Evolutionary conservation across 2,888 invertebrate species (phyloP).

Genomic region (Andrena trimmerana): DNA sequence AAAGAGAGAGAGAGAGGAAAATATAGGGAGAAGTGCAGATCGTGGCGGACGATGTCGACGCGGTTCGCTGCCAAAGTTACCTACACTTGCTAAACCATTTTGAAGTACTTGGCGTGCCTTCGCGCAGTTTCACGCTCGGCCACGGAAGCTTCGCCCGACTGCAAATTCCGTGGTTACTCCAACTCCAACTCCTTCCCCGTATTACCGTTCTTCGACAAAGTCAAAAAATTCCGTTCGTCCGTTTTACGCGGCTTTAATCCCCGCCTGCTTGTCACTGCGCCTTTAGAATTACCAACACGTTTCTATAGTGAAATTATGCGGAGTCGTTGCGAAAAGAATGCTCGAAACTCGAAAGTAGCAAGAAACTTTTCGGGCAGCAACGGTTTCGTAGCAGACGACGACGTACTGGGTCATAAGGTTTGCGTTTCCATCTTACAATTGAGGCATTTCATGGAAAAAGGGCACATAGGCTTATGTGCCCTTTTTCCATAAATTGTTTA

Average conservation of each 20-base stretch:
- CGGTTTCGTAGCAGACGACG: too few species aligned
- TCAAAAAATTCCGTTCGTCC: not conserved
- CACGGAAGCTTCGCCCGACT: conserved; percentile 25
- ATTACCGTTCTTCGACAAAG: not conserved
- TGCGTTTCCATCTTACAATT: not conserved
- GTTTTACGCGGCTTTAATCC: not conserved
- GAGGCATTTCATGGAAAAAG: too few species aligned
- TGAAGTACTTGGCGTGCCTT: conserved; percentile 52
- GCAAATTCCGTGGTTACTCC: conserved; percentile 20
- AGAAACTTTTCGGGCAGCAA: too few species aligned
- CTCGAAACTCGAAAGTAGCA: not conserved
- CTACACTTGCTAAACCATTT: conserved; percentile 53
- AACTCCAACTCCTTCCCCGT: not conserved
- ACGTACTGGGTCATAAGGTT: not conserved
- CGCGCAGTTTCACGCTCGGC: conserved; percentile 54
- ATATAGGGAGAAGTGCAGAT: conserved; percentile 22
- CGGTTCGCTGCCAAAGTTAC: conserved; percentile 46
- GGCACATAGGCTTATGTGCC: too few species aligned
- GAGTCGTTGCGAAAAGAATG: not conserved
- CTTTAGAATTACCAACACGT: not conserved
- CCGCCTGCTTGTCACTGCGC: too few species aligned
- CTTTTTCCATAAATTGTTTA: too few species aligned
- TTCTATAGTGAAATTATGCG: not conserved
- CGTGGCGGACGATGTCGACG: conserved; percentile 31
- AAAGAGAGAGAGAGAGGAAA: not conserved